phyloP scores from a whole-genome alignment of 2,797 vertebrate species.

The Eleutherodactylus coqui region DNA sequence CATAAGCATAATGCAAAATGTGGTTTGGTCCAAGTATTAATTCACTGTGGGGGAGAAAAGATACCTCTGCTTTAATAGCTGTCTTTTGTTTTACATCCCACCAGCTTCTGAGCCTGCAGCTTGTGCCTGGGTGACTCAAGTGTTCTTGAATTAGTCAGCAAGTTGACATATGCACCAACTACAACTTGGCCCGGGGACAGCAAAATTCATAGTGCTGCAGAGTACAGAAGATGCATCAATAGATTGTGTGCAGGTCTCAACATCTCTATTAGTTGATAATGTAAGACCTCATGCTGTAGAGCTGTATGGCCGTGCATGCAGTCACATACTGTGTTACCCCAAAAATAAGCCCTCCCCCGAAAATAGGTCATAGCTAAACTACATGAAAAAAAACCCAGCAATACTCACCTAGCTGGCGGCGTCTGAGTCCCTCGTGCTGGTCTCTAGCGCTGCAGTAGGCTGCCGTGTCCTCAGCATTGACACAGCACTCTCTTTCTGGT shows the following conservation, averaged over 20 bases:
- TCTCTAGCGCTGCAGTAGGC: too few relatives aligned
- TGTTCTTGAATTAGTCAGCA: constrained; percentile 55
- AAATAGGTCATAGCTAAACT: too few relatives aligned
- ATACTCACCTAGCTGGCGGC: too few relatives aligned
- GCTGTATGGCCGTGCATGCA: not conserved
- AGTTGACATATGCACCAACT: constrained; percentile 42
- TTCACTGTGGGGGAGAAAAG: constrained; percentile 17
- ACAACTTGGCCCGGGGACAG: constrained; percentile 25
- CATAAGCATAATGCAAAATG: constrained; percentile 36
- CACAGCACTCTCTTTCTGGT: too few relatives aligned
- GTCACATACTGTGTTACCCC: too few relatives aligned
- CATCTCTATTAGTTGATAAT: not conserved
- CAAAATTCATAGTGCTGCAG: constrained; percentile 31
- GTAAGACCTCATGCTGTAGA: not conserved
- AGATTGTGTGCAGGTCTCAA: not conserved
- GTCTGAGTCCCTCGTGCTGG: too few relatives aligned
- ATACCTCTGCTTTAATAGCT: constrained; percentile 16
- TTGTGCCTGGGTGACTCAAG: constrained; percentile 47
- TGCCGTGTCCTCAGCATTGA: too few relatives aligned
- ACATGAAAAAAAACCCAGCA: too few relatives aligned
- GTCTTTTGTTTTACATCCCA: constrained; percentile 35
- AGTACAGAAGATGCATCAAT: constrained; percentile 16
- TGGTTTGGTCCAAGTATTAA: constrained; percentile 18
- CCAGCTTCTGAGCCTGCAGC: constrained; percentile 40
- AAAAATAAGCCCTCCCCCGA: too few relatives aligned